Base-by-base conservation (phyloP, 1,140 invertebrate genomes). In the Hesperophylax magnus region DNA sequence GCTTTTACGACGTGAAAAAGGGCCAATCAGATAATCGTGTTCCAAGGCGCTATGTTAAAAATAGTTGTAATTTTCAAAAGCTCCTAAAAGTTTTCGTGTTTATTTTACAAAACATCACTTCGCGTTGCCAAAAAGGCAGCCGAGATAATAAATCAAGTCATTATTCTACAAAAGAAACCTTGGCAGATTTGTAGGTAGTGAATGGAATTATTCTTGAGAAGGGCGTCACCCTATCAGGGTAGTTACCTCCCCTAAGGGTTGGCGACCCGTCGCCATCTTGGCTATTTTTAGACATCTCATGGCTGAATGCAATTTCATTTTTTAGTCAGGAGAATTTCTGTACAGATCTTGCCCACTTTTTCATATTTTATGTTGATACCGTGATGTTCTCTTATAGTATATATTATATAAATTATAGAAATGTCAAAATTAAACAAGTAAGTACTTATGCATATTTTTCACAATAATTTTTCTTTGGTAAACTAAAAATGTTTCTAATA, bases 241-340 rank as follows among this genome's bases (percentile, higher is more conserved):
- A 71, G 67, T 20, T 18, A 18, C 67, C 67, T 71, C 67, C 67
- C 67, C 67, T 65, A 71, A 67, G 67, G 67, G 67, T 71, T 71
- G 39, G 34, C 67, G 67, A 71, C 67, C 67, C 67, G 67, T n/a
- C 67, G 67, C 67, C 67, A 71, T 71, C 67, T 71, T 71, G 67
- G 67, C 31, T 71, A 71, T 71, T 71, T 71, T 71, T 71, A 52
- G 15, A 52, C 67, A 71, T 71, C 22, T 71, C 39, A n/a, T 18
- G 39, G 34, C 39, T 47, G 14, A 22, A 71, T 52, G 67, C 67
- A 71, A 71, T 71, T 71, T 71, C 47, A 17, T 71, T 39, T 71
- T 47, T 71, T 52, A 18, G 17, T 39, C 39, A n/a, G 20, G 24
- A 65, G 61, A 58, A 22, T 58, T n/a, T 4, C 56, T 58, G 9